Base-by-base conservation (phyloP, 2,797 vertebrate species). In the Etheostoma perlongum region DNA sequence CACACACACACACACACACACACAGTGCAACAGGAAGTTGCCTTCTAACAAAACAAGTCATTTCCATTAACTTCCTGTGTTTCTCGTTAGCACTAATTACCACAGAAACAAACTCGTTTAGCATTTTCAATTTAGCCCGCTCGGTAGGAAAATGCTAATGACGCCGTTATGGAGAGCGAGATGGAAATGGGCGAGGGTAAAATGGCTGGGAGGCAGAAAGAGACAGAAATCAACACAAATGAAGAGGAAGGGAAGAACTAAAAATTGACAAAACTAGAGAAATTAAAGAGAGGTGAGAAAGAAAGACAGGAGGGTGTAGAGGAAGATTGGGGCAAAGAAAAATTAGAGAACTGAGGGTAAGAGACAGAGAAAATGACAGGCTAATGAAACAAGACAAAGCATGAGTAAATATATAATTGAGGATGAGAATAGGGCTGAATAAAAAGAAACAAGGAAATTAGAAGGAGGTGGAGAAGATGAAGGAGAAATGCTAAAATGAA, bases 21-120 rank as follows among this genome's bases (percentile, higher is more conserved):
- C 14, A 27, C 90, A 93, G 82, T 82, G 88, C 84, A 87, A 93
- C 91, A 92, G 89, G 92, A 94, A 93, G 93, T 90, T 78, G 79
- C 75, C 76, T 87, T 78, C 88, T 89, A 92, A 92, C 84, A 81
- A 93, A 88, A 84, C 86, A 87, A 94, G 91, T 90, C 85, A 90
- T 93, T 94, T 93, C 93, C 93, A 95, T 95, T 95, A 95, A 94
- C 92, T 94, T 94, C 85, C 89, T 90, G 90, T 93, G 92, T 94
- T 94, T 87, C 92, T 94, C 90, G 93, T 95, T 96, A 95, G 93
- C 82, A 77, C 91, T 93, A 94, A 95, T 95, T 92, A 93, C 90
- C 81, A 85, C 75, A 84, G 91, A 88, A 92, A 92, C 91, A 94
- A 94, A 93, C 94, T 94, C 89, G 85, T 94, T 94, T 95, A 94